Conservation (phyloP, 92 coral and sea anemone species). For the Zoanthus sansibaricus region DNA sequence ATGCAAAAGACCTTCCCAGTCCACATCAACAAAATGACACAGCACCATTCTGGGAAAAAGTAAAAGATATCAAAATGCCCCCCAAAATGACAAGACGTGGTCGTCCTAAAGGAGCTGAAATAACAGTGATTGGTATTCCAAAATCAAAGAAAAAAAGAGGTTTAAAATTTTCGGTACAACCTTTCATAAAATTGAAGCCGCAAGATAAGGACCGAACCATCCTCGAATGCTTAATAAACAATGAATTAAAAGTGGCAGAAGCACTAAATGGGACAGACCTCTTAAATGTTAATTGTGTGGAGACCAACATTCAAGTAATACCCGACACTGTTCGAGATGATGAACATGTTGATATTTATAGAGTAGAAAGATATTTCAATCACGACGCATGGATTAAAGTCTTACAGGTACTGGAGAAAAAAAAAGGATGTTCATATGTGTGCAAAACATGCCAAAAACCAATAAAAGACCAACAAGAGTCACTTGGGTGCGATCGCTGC, state of each 20-base stretch:
- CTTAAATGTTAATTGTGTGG: constrained; percentile 31
- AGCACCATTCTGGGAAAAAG: too few relatives aligned
- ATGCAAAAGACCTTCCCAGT: too few relatives aligned
- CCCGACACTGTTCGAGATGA: constrained; percentile 57
- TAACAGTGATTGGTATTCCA: constrained; percentile 63
- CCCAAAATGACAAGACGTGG: constrained; percentile 60
- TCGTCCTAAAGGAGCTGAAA: constrained; percentile 66
- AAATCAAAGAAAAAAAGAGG: constrained; percentile 51
- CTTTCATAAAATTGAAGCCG: constrained; percentile 33
- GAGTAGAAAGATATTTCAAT: constrained; percentile 56
- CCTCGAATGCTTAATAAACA: constrained; percentile 45
- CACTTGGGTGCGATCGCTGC: constrained; percentile 5
- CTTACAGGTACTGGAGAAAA: constrained; percentile 39
- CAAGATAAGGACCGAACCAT: constrained; percentile 60
- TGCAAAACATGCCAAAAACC: constrained; percentile 50
- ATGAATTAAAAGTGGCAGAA: constrained; percentile 36
- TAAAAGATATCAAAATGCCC: constrained; percentile 51
- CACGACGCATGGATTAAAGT: constrained; percentile 55
- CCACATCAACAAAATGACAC: background rate
- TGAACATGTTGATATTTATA: constrained; percentile 52
- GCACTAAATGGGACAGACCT: constrained; percentile 54
- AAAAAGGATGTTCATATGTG: constrained; percentile 29
- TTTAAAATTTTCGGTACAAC: constrained; percentile 33
- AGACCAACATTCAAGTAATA: constrained; percentile 48
- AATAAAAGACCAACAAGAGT: background rate